A percentile compares a stretch with the other conserved stretches of the same genome.
phyloP scores from a whole-genome alignment of 2,113 vertebrate species.

The Acanthisitta chloris region DNA sequence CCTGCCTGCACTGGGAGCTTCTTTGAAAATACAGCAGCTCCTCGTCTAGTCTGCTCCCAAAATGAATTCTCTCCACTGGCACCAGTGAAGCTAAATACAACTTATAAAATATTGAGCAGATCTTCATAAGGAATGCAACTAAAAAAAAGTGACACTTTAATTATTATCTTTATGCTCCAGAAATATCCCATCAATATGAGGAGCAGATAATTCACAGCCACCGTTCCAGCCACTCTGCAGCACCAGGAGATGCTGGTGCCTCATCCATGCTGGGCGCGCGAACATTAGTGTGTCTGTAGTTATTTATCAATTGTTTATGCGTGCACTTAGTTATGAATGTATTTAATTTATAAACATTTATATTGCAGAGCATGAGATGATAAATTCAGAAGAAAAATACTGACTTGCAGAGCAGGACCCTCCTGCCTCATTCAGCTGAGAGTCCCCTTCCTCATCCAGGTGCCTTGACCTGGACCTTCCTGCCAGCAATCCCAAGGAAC shows the following conservation, averaged over 20 bases:
- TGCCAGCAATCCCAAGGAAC: accelerated
- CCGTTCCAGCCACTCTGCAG: not conserved
- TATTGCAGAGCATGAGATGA: not conserved
- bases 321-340: slow-evolving; percentile 4
- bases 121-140: slow-evolving; percentile 30
- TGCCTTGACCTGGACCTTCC: not conserved
- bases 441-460: accelerated
- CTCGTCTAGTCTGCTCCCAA: not conserved
- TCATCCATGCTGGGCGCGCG: not conserved
- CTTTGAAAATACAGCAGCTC: not conserved
- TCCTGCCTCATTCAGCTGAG: accelerated
- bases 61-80: slow-evolving; percentile 26
- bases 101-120: slow-evolving; percentile 27
- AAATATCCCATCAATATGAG: slow-evolving; percentile 34
- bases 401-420: accelerated
- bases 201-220: not conserved
- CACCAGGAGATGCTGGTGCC: not conserved
- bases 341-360: slow-evolving; percentile 21
- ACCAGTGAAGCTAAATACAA: slow-evolving; percentile 30
- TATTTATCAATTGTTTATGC: slow-evolving; percentile 16
- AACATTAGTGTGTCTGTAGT: not conserved
- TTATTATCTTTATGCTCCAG: slow-evolving; percentile 52
- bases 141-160: slow-evolving; percentile 50
- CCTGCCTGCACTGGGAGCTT: not conserved
- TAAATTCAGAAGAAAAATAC: not conserved